phyloP scores from a whole-genome alignment of 2,113 vertebrate genomes.

The Pipa parva region DNA sequence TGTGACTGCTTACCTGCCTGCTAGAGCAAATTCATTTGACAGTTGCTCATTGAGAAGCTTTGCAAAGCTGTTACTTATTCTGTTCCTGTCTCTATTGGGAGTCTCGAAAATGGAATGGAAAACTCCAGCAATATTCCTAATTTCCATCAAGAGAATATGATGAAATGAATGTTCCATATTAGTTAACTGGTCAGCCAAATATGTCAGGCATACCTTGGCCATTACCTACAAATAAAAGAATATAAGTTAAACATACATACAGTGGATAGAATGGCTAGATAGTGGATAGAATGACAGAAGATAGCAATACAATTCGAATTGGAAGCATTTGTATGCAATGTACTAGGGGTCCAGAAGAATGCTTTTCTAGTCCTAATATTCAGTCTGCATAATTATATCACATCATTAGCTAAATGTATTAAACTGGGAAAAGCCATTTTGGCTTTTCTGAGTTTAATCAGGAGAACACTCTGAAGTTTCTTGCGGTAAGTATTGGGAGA shows the following conservation, averaged over 20 bases:
- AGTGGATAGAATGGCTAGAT: background rate
- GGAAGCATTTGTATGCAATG: too few species aligned
- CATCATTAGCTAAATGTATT: too few species aligned
- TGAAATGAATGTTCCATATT: slow-evolving; percentile 85
- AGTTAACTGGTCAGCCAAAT: slow-evolving; percentile 81
- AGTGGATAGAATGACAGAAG: background rate
- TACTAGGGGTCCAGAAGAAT: too few species aligned
- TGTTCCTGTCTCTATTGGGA: slow-evolving; percentile 83
- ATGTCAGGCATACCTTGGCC: slow-evolving; percentile 74
- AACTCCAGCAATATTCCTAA: slow-evolving; percentile 75
- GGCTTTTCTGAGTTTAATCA: too few species aligned
- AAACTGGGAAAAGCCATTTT: too few species aligned
- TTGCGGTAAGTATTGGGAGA: too few species aligned
- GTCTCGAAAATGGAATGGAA: slow-evolving; percentile 72
- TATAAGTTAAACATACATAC: background rate
- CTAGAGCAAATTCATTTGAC: slow-evolving; percentile 36
- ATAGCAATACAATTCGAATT: too few species aligned
- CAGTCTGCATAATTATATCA: too few species aligned
- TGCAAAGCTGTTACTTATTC: slow-evolving; percentile 95
- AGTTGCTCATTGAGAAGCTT: slow-evolving; percentile 72
- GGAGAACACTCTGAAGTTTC: too few species aligned
- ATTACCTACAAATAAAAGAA: slow-evolving; percentile 56
- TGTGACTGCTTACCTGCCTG: slow-evolving; percentile 65
- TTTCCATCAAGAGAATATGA: slow-evolving; percentile 84
- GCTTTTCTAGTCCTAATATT: too few species aligned